Evolutionary conservation across 2,113 vertebrate species (phyloP).

Genomic region (Tupaia tana): DNA sequence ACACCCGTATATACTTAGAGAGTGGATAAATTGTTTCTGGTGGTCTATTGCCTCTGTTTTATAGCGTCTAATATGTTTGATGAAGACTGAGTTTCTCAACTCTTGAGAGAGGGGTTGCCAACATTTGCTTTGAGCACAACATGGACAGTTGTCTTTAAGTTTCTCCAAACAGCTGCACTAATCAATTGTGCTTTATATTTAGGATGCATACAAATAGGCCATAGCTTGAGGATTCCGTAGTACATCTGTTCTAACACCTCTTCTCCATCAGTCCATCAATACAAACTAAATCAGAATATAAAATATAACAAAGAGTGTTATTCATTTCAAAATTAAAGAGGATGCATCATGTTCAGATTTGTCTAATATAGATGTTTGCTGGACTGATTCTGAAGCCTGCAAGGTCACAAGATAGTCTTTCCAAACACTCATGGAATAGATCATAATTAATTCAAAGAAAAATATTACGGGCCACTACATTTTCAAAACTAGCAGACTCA

Average conservation of each 20-base stretch:
- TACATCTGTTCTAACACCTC: neutral
- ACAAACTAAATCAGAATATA: neutral
- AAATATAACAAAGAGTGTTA: neutral
- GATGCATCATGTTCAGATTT: neutral
- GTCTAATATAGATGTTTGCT: neutral
- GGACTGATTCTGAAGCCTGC: neutral
- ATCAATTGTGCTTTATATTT: slow-evolving; percentile 20
- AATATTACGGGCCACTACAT: neutral
- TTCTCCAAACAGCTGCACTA: slow-evolving; percentile 12
- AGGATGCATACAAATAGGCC: neutral
- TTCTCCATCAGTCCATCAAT: neutral
- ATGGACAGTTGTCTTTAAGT: neutral
- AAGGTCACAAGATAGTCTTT: slow-evolving; percentile 18
- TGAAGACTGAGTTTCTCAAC: neutral
- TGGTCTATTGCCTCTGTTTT: neutral
- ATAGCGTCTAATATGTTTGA: neutral
- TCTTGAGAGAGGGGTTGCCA: neutral
- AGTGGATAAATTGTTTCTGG: neutral
- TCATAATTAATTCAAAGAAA: neutral
- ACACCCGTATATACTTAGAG: neutral
- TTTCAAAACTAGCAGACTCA: slow-evolving; percentile 22
- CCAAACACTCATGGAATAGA: neutral
- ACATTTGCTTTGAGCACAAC: neutral
- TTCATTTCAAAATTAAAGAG: neutral
- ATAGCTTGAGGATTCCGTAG: neutral